Evolutionary conservation across 2,888 invertebrate species (phyloP).

Genomic region (Drosophila subsilvestris): DNA sequence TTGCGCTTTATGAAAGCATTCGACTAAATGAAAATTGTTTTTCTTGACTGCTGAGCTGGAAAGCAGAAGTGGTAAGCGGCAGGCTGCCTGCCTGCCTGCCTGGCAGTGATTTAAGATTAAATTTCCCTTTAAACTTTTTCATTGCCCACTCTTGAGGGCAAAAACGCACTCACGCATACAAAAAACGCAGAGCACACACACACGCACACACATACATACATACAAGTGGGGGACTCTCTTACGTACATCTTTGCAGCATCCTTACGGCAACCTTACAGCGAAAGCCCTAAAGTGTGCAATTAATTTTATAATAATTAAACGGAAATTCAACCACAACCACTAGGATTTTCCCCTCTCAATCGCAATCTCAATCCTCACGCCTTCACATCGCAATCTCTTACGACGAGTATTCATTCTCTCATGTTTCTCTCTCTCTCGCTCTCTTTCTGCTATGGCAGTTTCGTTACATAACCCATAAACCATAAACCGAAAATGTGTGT

Average conservation of each 20-base stretch:
- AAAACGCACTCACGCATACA: background rate
- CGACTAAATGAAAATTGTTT: conserved; percentile 34
- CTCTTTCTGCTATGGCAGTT: background rate
- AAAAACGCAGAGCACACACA: background rate
- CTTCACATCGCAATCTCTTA: background rate
- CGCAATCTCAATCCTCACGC: background rate
- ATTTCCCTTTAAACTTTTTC: conserved; percentile 17
- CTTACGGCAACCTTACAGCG: background rate
- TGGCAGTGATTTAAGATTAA: conserved; percentile 18
- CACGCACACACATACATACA: conserved; percentile 3
- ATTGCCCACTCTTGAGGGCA: conserved; percentile 2
- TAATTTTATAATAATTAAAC: conserved; percentile 50
- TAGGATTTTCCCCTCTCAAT: background rate
- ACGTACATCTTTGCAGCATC: background rate
- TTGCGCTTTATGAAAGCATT: conserved; percentile 42
- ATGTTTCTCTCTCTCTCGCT: conserved; percentile 3
- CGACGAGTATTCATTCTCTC: background rate
- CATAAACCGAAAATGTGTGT: conserved; percentile 31
- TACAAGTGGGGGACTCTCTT: background rate
- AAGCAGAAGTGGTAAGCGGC: conserved; percentile 11
- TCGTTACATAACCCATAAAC: conserved; percentile 14
- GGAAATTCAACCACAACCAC: conserved; percentile 40
- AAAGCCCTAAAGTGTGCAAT: conserved; percentile 36
- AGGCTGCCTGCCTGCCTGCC: too few species aligned
- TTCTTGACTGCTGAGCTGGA: conserved; percentile 35